phyloP scores from a whole-genome alignment of 2,888 invertebrate species.

The Drosophila quinaria region DNA sequence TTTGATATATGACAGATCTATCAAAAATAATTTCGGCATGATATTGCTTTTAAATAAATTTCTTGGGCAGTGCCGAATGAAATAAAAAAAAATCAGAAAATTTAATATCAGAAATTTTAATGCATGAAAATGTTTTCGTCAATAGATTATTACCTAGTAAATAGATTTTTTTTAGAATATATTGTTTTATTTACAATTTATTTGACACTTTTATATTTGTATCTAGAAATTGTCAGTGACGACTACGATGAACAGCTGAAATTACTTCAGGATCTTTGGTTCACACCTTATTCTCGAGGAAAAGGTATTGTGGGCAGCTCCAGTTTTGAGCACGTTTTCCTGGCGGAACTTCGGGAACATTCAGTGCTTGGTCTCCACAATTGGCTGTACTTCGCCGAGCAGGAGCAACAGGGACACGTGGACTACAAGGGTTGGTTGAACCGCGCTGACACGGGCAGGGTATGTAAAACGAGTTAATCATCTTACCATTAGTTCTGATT shows the following conservation, averaged over 20 bases:
- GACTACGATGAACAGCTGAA: conserved; percentile 72
- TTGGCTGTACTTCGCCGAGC: conserved; percentile 82
- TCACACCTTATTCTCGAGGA: conserved; percentile 79
- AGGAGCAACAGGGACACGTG: conserved; percentile 76
- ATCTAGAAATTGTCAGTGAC: conserved; percentile 68
- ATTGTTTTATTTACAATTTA: not conserved
- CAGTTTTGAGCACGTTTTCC: conserved; percentile 81
- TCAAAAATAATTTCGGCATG: too few relatives aligned
- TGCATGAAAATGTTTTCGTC: too few relatives aligned
- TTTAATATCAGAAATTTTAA: too few relatives aligned
- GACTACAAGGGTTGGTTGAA: conserved; percentile 79
- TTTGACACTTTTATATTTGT: not conserved
- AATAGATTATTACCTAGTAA: too few relatives aligned
- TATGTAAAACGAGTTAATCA: conserved; percentile 18
- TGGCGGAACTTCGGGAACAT: conserved; percentile 76
- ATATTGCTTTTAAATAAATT: too few relatives aligned
- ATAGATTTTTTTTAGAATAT: too few relatives aligned
- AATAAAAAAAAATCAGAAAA: too few relatives aligned
- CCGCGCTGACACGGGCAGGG: conserved; percentile 71
- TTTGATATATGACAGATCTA: too few relatives aligned
- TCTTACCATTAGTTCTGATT: not conserved
- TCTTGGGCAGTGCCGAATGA: too few relatives aligned
- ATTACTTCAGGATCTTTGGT: conserved; percentile 78
- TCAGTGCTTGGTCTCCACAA: conserved; percentile 81
- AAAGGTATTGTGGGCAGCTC: conserved; percentile 79